Conservation (phyloP, 2,797 vertebrate species). For the Chiroxiphia lanceolata region DNA sequence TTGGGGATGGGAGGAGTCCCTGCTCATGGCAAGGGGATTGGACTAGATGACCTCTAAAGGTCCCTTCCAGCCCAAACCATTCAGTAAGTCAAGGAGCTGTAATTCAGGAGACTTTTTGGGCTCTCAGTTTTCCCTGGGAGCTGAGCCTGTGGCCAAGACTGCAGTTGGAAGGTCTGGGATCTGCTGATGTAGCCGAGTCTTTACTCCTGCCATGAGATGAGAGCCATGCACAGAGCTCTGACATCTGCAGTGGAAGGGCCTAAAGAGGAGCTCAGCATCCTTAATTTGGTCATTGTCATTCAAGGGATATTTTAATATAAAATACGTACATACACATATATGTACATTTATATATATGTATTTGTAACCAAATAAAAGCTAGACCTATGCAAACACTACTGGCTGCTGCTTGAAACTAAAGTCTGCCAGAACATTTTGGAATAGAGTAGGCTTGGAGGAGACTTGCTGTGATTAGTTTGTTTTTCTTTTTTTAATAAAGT, state of each 20-base stretch:
- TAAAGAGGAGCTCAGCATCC: not conserved
- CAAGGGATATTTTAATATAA: conserved; percentile 13
- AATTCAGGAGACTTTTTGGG: not conserved
- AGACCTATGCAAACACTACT: conserved; percentile 61
- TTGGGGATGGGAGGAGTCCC: not conserved
- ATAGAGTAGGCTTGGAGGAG: not conserved
- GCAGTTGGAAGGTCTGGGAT: not conserved
- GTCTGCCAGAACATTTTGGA: conserved; percentile 2
- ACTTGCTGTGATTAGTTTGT: not conserved
- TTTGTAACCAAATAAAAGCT: conserved; percentile 55
- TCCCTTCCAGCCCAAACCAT: not conserved
- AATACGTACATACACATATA: not conserved
- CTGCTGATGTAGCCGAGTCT: rapidly evolving
- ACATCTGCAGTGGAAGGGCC: not conserved
- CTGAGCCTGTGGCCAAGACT: not conserved
- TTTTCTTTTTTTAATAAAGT: not conserved
- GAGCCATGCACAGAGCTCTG: not conserved
- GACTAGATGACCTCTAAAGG: not conserved
- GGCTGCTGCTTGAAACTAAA: conserved; percentile 35
- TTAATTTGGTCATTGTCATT: not conserved
- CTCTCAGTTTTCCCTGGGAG: not conserved
- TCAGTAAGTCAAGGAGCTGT: not conserved
- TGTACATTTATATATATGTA: not conserved
- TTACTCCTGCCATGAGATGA: not conserved
- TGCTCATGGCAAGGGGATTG: not conserved